A percentile compares a stretch with the other conserved stretches of the same genome.
Conservation (phyloP, 2,113 vertebrate species). For the Ibidorhyncha struthersii region DNA sequence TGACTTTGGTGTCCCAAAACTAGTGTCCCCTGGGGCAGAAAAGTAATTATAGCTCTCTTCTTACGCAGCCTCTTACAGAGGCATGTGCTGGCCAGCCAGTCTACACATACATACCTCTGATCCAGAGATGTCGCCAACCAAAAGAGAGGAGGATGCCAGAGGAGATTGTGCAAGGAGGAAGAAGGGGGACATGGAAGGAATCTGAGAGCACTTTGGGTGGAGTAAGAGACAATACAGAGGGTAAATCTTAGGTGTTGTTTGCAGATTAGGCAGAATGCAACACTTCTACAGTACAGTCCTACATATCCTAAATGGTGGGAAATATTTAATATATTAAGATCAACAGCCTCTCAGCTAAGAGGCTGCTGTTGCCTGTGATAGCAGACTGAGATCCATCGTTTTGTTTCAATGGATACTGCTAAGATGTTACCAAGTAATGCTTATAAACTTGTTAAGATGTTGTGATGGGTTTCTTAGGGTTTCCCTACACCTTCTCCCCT, state of each 20-base stretch:
- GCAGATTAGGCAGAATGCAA: not conserved
- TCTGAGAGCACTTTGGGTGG: not conserved
- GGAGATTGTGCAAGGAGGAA: not conserved
- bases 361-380: not conserved
- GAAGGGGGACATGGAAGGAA: rapidly evolving
- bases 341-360: not conserved
- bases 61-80: not conserved
- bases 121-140: not conserved
- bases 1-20: not conserved
- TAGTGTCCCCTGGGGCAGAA: not conserved
- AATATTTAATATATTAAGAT: not conserved
- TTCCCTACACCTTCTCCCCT: not conserved
- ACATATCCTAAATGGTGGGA: not conserved
- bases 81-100: not conserved
- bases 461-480: not conserved
- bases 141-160: not conserved
- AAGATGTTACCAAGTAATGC: not conserved
- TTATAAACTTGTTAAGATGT: not conserved
- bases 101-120: not conserved
- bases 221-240: not conserved
- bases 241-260: not conserved
- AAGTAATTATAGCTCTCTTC: not conserved
- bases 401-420: not conserved
- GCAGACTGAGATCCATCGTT: not conserved
- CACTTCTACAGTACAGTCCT: not conserved